Percentiles rank a stretch among this genome's conserved stretches.
Evolutionary conservation across 2,113 vertebrate genomes (phyloP).

Genomic region (Oreochromis tanganicae): DNA sequence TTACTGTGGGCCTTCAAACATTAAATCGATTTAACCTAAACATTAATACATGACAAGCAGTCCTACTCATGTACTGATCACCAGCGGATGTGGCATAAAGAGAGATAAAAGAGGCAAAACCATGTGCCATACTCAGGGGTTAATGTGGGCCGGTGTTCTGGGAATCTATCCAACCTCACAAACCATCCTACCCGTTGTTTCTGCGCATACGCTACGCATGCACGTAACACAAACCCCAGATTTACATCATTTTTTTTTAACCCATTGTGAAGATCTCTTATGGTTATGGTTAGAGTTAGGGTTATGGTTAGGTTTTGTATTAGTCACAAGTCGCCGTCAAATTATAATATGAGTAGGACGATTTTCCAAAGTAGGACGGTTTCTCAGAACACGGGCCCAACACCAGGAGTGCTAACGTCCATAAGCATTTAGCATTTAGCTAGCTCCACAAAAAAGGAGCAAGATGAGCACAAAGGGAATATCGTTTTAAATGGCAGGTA

Average conservation of each 20-base stretch:
- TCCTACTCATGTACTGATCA: not conserved
- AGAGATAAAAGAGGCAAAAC: not conserved
- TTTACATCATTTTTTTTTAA: fast-evolving
- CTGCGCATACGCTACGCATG: not conserved
- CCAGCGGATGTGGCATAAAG: not conserved
- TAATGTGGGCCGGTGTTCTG: not conserved
- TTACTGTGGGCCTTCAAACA: not conserved
- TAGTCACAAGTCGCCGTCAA: not conserved
- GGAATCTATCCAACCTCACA: not conserved
- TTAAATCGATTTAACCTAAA: not conserved
- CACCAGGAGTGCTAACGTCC: not conserved
- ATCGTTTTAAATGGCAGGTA: not conserved
- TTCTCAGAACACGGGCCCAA: not conserved
- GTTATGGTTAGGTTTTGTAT: not conserved
- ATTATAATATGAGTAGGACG: not conserved
- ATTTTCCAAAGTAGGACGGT: too few relatives aligned
- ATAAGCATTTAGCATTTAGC: not conserved
- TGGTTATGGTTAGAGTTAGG: not conserved
- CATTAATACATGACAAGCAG: not conserved
- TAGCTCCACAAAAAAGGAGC: not conserved
- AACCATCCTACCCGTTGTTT: not conserved
- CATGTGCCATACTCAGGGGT: not conserved
- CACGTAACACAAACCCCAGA: not conserved
- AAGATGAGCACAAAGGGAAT: not conserved
- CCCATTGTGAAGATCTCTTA: fast-evolving